Evolutionary conservation across 2,113 vertebrate species (phyloP).

Genomic region (Coryphaenoides rupestris): DNA sequence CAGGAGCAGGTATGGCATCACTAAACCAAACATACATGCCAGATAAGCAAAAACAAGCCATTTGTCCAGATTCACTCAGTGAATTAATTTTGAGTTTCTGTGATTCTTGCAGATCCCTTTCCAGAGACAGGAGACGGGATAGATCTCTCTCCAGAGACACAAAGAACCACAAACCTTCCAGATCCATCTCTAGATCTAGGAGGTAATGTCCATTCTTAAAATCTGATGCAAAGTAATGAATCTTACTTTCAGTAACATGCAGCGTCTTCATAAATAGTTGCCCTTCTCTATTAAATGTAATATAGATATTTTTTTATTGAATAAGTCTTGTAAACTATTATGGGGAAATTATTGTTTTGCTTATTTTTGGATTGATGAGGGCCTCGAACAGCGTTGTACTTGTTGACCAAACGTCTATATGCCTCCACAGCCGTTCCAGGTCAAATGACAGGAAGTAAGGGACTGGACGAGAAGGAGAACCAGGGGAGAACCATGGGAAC

Average conservation of each 20-base stretch:
- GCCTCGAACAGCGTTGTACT: too few relatives aligned
- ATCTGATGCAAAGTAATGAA: too few relatives aligned
- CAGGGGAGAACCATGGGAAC: slow-evolving; percentile 39
- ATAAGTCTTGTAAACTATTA: too few relatives aligned
- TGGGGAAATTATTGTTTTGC: too few relatives aligned
- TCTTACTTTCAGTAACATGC: too few relatives aligned
- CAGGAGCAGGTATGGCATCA: slow-evolving; percentile 86
- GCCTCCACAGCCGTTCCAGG: slow-evolving; percentile 84
- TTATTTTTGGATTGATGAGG: too few relatives aligned
- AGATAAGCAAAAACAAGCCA: too few relatives aligned
- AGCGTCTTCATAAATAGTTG: too few relatives aligned
- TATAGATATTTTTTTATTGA: too few relatives aligned
- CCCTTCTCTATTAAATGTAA: too few relatives aligned
- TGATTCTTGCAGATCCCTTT: slow-evolving; percentile 82
- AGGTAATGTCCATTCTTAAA: slow-evolving; percentile 71
- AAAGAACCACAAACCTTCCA: slow-evolving; percentile 97
- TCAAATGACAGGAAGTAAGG: slow-evolving; percentile 91
- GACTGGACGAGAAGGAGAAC: slow-evolving; percentile 12
- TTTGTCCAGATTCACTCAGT: too few relatives aligned
- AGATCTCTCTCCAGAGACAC: slow-evolving; percentile 92
- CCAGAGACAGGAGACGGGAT: slow-evolving; percentile 96
- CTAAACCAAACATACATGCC: too few relatives aligned
- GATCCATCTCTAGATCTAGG: slow-evolving; percentile 96
- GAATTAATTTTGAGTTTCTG: neutral
- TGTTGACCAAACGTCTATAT: neutral